Conservation (phyloP, 2,797 vertebrate genomes). For the Amblyraja radiata region DNA sequence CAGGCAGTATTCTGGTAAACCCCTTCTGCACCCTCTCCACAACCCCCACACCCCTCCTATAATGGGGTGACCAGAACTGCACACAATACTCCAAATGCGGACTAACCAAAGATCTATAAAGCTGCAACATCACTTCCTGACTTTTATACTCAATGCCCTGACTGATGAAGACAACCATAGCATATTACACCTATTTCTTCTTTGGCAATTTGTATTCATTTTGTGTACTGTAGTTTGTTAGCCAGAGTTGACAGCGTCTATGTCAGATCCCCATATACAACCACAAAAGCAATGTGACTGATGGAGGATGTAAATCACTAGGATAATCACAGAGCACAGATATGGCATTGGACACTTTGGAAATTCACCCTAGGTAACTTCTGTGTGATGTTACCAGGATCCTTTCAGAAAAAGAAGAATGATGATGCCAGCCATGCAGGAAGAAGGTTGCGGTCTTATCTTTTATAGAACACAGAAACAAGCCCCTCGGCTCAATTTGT, state of each 20-base stretch:
- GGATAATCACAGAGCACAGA: neutral
- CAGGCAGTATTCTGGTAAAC: no score
- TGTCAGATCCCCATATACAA: neutral
- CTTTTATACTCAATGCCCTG: no score
- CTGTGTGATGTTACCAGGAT: neutral
- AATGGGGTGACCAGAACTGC: no score
- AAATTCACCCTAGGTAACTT: neutral
- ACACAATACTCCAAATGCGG: no score
- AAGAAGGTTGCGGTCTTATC: neutral
- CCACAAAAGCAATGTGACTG: slow-evolving; percentile 1
- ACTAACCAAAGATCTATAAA: no score
- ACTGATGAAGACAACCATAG: no score
- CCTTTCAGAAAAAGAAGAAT: neutral
- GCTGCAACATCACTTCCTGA: no score
- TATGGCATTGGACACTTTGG: neutral
- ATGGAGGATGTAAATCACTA: neutral
- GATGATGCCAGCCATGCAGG: neutral
- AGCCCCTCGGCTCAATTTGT: no score
- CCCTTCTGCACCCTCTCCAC: no score
- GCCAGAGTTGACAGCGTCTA: neutral
- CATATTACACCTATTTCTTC: no score
- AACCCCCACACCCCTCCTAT: no score
- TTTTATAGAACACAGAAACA: neutral
- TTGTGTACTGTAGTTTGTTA: neutral
- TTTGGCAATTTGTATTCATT: neutral